A percentile compares a stretch with the other conserved stretches of the same genome.
Conservation (phyloP, 2,888 invertebrate genomes). For the Octodonta nipae region DNA sequence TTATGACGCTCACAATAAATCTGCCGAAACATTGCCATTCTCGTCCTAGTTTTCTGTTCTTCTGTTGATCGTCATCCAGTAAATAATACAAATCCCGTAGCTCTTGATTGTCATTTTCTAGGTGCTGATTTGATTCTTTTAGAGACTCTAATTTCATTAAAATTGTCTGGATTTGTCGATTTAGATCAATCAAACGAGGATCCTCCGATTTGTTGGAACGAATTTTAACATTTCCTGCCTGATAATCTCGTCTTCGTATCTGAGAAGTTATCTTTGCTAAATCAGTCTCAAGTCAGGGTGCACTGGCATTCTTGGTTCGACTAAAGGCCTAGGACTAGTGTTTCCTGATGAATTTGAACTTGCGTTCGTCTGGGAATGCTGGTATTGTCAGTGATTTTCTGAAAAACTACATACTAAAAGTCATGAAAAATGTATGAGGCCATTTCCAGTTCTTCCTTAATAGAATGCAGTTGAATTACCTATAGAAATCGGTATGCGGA, state of each 20-base stretch:
- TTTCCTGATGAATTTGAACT: conserved; percentile 27
- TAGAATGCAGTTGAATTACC: no score
- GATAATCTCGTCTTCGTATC: conserved; percentile 32
- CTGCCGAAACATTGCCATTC: conserved; percentile 97
- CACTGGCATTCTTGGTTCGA: conserved; percentile 25
- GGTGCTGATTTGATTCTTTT: conserved; percentile 80
- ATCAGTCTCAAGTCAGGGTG: conserved; percentile 14
- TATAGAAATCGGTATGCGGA: no score
- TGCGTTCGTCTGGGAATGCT: conserved; percentile 30
- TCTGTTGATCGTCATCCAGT: conserved; percentile 90
- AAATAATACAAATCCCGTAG: conserved; percentile 90
- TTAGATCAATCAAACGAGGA: conserved; percentile 40
- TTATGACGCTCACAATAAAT: conserved; percentile 93
- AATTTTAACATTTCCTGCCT: conserved; percentile 73
- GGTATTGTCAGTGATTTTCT: no score
- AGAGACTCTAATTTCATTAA: conserved; percentile 64
- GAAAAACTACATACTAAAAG: no score
- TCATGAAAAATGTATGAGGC: no score
- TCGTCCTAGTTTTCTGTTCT: conserved; percentile 81
- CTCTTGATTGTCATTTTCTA: conserved; percentile 87
- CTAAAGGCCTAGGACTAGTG: conserved; percentile 20
- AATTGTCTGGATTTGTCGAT: conserved; percentile 29
- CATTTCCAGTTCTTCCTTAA: no score
- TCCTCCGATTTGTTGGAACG: conserved; percentile 66
- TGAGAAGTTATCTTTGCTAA: conserved; percentile 20